A percentile compares a stretch with the other conserved stretches of the same genome.
Conservation (phyloP, 2,888 invertebrate species). For the Pachymerium ferrugineum region DNA sequence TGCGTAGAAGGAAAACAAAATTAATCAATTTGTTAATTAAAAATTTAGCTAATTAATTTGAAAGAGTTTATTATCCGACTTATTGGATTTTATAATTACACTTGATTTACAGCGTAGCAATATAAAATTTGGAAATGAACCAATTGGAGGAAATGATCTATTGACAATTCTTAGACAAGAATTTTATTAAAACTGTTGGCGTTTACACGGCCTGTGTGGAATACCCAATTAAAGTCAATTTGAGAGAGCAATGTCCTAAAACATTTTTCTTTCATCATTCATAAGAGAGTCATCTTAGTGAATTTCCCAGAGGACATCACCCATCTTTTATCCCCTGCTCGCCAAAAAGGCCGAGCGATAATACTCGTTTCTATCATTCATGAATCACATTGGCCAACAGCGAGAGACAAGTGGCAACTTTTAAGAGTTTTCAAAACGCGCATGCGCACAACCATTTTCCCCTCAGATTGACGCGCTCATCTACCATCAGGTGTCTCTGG, state of each 20-base stretch:
- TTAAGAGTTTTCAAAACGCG: background rate
- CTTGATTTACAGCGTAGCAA: too few relatives aligned
- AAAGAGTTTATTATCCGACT: too few relatives aligned
- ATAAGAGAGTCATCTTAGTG: constrained; percentile 8
- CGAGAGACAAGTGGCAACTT: constrained; percentile 16
- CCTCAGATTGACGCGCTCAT: constrained; percentile 10
- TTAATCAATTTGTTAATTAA: constrained; percentile 18
- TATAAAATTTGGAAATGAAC: too few relatives aligned
- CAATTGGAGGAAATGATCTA: too few relatives aligned
- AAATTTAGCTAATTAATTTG: background rate
- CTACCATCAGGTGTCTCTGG: constrained; percentile 21
- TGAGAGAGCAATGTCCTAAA: background rate
- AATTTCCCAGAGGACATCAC: constrained; percentile 17
- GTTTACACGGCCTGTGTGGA: too few relatives aligned
- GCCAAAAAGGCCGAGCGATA: background rate
- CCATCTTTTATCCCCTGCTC: background rate
- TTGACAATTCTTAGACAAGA: too few relatives aligned
- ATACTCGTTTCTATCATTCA: background rate
- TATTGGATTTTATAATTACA: too few relatives aligned
- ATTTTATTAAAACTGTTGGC: too few relatives aligned
- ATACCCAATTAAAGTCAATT: too few relatives aligned
- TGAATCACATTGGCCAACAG: constrained; percentile 16
- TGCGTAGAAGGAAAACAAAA: background rate
- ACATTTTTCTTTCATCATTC: background rate
- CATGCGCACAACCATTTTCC: background rate